Evolutionary conservation across 2,113 vertebrate genomes (phyloP).

Genomic region (Vombatus ursinus): DNA sequence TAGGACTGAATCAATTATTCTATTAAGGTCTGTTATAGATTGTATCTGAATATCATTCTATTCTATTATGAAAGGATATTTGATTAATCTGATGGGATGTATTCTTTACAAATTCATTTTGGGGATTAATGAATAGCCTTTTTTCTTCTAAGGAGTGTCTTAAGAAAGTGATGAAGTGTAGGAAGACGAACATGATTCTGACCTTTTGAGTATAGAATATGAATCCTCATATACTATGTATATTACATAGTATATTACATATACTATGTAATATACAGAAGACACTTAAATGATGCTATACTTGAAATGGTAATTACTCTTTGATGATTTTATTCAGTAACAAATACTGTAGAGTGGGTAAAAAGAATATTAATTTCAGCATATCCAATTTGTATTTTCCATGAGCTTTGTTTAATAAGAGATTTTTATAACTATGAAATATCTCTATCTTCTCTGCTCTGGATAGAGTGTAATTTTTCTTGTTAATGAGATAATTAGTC

Average conservation of each 20-base stretch:
- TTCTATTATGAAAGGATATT: background rate
- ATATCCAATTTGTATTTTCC: background rate
- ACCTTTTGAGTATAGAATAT: background rate
- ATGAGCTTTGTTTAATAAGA: background rate
- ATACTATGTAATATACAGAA: background rate
- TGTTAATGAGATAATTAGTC: conserved; percentile 69
- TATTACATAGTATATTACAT: too few species aligned
- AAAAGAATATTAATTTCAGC: background rate
- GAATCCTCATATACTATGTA: background rate
- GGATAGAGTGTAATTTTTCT: conserved; percentile 50
- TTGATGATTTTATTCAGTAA: background rate
- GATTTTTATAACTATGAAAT: conserved; percentile 48
- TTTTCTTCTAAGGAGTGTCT: background rate
- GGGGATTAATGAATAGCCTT: background rate
- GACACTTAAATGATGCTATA: background rate
- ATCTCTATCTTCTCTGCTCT: conserved; percentile 40
- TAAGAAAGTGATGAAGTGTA: background rate
- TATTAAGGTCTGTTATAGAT: background rate
- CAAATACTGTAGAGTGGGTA: background rate
- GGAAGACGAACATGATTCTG: background rate
- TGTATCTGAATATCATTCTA: background rate
- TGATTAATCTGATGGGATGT: background rate
- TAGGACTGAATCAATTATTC: background rate
- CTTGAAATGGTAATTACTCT: background rate
- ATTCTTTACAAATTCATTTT: background rate